Evolutionary conservation across 2,797 vertebrate species (phyloP).

Genomic region (Trachurus trachurus): DNA sequence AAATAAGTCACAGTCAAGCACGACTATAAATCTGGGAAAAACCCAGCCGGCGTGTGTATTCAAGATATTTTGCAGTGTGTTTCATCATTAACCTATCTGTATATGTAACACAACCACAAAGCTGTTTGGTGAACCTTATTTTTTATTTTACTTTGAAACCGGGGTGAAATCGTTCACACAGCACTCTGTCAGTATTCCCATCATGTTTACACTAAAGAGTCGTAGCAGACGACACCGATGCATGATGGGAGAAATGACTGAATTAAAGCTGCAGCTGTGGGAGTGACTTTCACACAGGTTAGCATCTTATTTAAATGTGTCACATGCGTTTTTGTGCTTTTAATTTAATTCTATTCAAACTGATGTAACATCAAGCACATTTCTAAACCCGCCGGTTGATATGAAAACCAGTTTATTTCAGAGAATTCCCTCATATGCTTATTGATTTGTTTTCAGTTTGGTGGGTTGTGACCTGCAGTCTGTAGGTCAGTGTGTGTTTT

Average conservation of each 20-base stretch:
- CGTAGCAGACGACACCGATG: conserved; percentile 21
- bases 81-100: conserved; percentile 77
- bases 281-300: conserved; percentile 48
- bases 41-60: conserved; percentile 29
- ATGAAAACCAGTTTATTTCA: conserved; percentile 7
- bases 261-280: conserved; percentile 51
- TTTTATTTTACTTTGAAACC: conserved; percentile 60
- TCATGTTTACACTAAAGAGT: conserved; percentile 36
- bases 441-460: no score
- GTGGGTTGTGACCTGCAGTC: no score
- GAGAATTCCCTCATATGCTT: no score
- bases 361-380: conserved; percentile 57
- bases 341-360: conserved; percentile 37
- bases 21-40: conserved; percentile 53
- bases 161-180: conserved; percentile 58
- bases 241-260: conserved; percentile 38
- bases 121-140: conserved; percentile 51
- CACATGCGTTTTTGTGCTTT: conserved; percentile 25
- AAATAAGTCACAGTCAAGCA: conserved; percentile 56
- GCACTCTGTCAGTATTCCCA: conserved; percentile 21
- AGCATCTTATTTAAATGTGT: conserved; percentile 44
- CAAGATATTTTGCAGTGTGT: conserved; percentile 71
- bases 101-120: conserved; percentile 60
- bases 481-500: no score
- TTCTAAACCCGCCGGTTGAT: conserved; percentile 13